phyloP scores from a whole-genome alignment of 2,888 invertebrate genomes.

The Ichneumoninae sp. region DNA sequence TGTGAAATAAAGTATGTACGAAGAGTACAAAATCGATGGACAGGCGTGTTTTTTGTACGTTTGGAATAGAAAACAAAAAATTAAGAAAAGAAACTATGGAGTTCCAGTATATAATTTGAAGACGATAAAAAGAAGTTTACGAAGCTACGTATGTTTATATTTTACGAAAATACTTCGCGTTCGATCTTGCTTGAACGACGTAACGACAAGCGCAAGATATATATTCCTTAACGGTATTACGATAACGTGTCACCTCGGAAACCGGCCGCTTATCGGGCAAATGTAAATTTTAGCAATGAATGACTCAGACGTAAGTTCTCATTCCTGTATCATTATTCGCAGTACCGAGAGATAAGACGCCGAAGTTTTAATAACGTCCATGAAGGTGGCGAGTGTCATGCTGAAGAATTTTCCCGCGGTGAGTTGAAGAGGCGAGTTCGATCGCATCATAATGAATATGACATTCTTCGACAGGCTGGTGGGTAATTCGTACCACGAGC shows the following conservation, averaged over 20 bases:
- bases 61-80: no score
- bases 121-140: background rate
- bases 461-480: conserved; percentile 68
- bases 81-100: no score
- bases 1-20: no score
- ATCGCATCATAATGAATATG: conserved; percentile 72
- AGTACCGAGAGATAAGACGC: conserved; percentile 72
- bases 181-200: background rate
- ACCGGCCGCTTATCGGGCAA: background rate
- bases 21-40: no score
- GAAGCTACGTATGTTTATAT: background rate
- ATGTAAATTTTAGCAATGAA: background rate
- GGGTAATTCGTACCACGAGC: conserved; percentile 73
- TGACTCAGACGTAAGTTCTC: conserved; percentile 1
- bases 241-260: background rate
- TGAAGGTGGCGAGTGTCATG: conserved; percentile 68
- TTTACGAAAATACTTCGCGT: conserved; percentile 29
- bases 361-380: conserved; percentile 70
- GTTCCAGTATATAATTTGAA: no score
- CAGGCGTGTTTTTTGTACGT: no score
- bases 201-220: conserved; percentile 6
- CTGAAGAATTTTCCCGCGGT: conserved; percentile 72
- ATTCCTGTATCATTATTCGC: conserved; percentile 69
- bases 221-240: background rate
- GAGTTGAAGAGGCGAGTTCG: conserved; percentile 69